These are phyloP conservation scores for Meriones unguiculatus DNA, from an alignment of 2,113 vertebrate species.

Conservation along the genomic window DNA sequence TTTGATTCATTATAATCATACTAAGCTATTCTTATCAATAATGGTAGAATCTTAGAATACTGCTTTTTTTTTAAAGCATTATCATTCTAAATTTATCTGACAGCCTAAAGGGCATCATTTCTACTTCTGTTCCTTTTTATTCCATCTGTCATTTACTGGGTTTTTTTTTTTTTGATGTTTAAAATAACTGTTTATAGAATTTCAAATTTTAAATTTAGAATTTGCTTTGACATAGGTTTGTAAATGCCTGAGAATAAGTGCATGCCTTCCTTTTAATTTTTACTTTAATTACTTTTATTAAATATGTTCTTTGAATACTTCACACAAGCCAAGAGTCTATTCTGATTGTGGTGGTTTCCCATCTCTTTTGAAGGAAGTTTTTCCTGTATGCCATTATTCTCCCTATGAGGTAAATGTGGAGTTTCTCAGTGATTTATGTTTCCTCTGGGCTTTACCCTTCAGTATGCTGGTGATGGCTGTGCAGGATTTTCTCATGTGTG, in stretches of 20 bases:
- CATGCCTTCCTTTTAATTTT: not conserved
- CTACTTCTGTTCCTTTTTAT: not conserved
- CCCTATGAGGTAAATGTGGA: not conserved
- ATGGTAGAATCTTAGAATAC: not conserved
- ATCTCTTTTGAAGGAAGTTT: not conserved
- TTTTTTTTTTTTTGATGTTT: not conserved
- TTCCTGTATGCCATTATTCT: not conserved
- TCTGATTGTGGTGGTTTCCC: not conserved
- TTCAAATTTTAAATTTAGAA: not conserved
- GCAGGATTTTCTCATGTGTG: not conserved
- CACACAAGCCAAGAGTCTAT: no score
- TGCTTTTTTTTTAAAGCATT: not conserved
- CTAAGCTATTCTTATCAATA: not conserved
- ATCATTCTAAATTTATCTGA: conserved; percentile 22
- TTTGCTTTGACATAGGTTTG: not conserved
- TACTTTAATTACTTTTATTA: not conserved
- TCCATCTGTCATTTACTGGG: not conserved
- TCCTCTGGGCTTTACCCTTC: not conserved
- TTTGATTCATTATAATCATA: conserved; percentile 31
- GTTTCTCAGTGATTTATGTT: not conserved
- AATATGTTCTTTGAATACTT: not conserved
- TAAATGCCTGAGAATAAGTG: not conserved
- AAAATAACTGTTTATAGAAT: conserved; percentile 1
- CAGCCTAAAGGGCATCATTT: not conserved
- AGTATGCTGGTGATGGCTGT: not conserved